Evolutionary conservation across 1,140 invertebrate species (phyloP).

Genomic region (Neodiprion lecontei): DNA sequence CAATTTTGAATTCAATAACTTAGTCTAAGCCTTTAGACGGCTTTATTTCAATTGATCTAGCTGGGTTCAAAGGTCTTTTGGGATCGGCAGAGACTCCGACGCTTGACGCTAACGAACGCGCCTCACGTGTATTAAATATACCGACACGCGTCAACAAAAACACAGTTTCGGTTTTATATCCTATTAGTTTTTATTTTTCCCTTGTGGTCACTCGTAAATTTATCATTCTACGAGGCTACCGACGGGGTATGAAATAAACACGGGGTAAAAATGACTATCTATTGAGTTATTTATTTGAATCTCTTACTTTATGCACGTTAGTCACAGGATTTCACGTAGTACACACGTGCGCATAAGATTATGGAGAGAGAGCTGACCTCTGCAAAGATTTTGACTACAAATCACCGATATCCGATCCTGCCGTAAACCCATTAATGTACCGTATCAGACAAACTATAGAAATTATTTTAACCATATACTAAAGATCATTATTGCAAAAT

Average conservation of each 20-base stretch:
- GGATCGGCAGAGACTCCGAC: not conserved
- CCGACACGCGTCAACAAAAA: not conserved
- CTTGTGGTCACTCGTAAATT: not conserved
- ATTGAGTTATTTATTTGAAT: slow-evolving; percentile 1
- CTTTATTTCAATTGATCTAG: not conserved
- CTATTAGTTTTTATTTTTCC: not conserved
- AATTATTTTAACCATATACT: too few relatives aligned
- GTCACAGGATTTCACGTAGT: not conserved
- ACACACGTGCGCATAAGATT: too few relatives aligned
- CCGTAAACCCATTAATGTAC: too few relatives aligned
- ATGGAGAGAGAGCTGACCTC: too few relatives aligned
- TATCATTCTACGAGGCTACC: not conserved
- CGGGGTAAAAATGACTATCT: not conserved
- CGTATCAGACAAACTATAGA: too few relatives aligned
- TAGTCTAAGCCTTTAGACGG: not conserved
- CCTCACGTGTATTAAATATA: too few relatives aligned
- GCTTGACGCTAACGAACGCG: not conserved
- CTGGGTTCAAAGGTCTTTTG: not conserved
- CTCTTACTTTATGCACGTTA: not conserved
- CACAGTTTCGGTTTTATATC: not conserved
- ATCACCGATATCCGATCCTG: too few relatives aligned
- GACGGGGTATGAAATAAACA: not conserved
- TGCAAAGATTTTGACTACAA: too few relatives aligned
- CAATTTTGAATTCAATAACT: slow-evolving; percentile 8
- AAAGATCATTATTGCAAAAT: too few relatives aligned